Conservation (phyloP, 2,797 vertebrate species). For the Chaetodon trifasciatus region DNA sequence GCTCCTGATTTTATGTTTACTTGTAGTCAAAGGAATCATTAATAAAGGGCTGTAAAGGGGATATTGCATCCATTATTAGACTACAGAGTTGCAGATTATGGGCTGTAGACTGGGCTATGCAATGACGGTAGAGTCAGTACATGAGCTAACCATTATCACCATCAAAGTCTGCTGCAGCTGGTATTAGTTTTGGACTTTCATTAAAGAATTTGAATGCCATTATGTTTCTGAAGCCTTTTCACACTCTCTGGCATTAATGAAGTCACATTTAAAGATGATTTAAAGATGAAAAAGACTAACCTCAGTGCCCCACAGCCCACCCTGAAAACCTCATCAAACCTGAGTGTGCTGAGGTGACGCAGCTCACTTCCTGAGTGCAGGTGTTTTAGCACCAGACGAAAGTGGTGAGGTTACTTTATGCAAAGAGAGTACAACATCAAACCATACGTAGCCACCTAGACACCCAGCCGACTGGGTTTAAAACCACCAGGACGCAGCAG, state of each 20-base stretch:
- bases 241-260: background rate
- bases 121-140: too few relatives aligned
- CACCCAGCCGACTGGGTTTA: constrained; percentile 16
- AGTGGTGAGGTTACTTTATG: constrained; percentile 28
- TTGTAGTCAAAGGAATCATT: too few relatives aligned
- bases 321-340: constrained; percentile 23
- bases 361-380: constrained; percentile 49
- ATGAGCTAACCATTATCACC: background rate
- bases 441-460: constrained; percentile 53
- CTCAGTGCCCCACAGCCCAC: constrained; percentile 5
- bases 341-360: background rate
- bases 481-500: constrained; percentile 34
- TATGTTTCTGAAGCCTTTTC: constrained; percentile 3
- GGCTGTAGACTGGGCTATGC: too few relatives aligned
- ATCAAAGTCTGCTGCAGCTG: background rate
- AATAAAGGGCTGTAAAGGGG: too few relatives aligned
- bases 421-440: constrained; percentile 22
- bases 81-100: too few relatives aligned
- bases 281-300: constrained; percentile 1
- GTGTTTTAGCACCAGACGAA: constrained; percentile 35
- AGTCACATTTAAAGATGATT: background rate
- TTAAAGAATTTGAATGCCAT: background rate
- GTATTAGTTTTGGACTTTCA: too few relatives aligned
- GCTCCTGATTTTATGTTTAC: too few relatives aligned
- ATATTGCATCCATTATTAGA: too few relatives aligned